Percentiles rank a stretch among this genome's conserved stretches.
These are phyloP conservation scores for Cardiocondyla obscurior DNA, from an alignment of 1,140 invertebrate species.

Conservation along the genomic window DNA sequence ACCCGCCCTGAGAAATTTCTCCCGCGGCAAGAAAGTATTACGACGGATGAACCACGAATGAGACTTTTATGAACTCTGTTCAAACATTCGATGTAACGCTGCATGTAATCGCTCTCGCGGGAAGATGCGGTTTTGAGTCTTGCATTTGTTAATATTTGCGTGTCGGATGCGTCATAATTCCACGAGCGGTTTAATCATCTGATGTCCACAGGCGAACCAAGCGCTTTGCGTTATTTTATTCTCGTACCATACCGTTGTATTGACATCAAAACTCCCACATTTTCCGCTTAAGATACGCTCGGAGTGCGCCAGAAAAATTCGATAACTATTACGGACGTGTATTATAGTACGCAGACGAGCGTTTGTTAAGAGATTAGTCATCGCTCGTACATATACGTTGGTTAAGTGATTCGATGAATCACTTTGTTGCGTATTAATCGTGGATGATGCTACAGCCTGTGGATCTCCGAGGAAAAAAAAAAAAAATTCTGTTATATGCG, in stretches of 20 bases:
- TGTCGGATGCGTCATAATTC: background rate
- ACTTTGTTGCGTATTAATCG: conserved; percentile 12
- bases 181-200: background rate
- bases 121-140: conserved; percentile 15
- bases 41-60: too few species aligned
- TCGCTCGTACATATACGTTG: background rate
- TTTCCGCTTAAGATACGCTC: background rate
- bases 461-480: background rate
- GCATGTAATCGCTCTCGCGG: conserved; percentile 13
- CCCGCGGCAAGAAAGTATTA: background rate
- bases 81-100: background rate
- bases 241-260: background rate
- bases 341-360: conserved; percentile 16
- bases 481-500: too few species aligned
- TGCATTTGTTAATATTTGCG: background rate
- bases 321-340: conserved; percentile 7
- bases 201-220: background rate
- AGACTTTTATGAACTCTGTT: background rate
- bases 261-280: background rate
- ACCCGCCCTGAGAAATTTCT: conserved; percentile 60
- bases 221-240: background rate
- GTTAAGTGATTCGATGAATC: conserved; percentile 51
- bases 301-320: conserved; percentile 11
- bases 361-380: conserved; percentile 53
- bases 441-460: background rate